Evolutionary conservation across 1,140 invertebrate species (phyloP), one percentile per base, ranked within the genome.

Genomic region (Calliopsis andreniformis): DNA sequence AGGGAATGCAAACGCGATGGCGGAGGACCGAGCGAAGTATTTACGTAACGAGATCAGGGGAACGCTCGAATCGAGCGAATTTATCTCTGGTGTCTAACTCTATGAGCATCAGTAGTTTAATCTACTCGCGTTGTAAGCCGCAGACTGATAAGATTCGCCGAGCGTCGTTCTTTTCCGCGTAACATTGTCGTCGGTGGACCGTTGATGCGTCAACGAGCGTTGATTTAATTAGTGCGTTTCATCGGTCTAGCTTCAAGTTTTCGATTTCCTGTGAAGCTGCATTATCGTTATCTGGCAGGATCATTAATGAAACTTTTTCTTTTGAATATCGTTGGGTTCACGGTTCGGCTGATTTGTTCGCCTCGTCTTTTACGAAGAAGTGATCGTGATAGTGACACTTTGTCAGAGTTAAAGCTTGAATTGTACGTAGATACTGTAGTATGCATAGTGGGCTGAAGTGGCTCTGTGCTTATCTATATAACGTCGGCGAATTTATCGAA

Each of bases 31-130:
- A 12, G 28, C 39, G 30, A 43, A 25, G 20, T 79, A 62, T 79
- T 79, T 76, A 61, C 28, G 42, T 73, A 62, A 80, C 53, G 42
- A 82, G 62, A 83, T 81, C 70, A 69, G 20, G 32, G 10, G 25
- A 63, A 76, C 18, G 32, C 30, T 49, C 20, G 49, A 76, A 70
- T 75, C 61, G 43, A 20, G 6, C 10, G 28, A 73, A 82, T 69
- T 82, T 67, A 83, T 76, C 64, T 71, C 39, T 43, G 30, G 69
- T 66, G 23, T 63, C 39, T 73, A 56, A 59, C n/a, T 28, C 35
- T n/a, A 32, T 47, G 61, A 68, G 43, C 45, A 76, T 68, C 42
- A 47, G n/a, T 62, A 43, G 45, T 62, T 82, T 79, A 76, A 82
- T 79, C 56, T 79, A 23, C 32, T 49, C n/a, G 30, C n/a, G 25